Evolutionary conservation across 2,888 invertebrate genomes (phyloP), one percentile per base, ranked within the genome.

Genomic region (Spisula subtruncata): DNA sequence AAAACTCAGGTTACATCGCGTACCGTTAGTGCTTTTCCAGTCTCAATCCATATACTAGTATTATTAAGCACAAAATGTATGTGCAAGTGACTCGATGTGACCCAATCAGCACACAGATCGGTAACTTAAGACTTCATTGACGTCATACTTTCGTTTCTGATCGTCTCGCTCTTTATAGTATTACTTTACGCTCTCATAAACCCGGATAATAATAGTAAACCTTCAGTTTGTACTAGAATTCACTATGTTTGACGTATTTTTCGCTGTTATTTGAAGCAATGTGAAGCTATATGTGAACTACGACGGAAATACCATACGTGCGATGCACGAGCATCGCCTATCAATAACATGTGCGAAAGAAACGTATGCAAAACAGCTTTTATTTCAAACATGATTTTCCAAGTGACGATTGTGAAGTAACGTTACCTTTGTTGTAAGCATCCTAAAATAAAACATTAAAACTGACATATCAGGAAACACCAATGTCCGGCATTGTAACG

Each of bases 131-230:
- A 32, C 16, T 32, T 32, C 14, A 75, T 75, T 75, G 75, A 75
- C 75, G 75, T 75, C 75, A 75, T 75, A 75, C 75, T 32, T 35
- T 60, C 75, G 35, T 35, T 75, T 66, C 25, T 66, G 60, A 66
- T 66, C 60, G 0, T 4, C 25, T 66, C 2, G 10, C 25, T 66
- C 8, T 66, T 25, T n/a, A 66, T 25, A 8, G 25, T 66, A 25
- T 66, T n/a, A 66, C 25, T 66, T 66, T 8, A 66, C 25, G 60
- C 60, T 6, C 60, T 66, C n/a, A 25, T 66, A 60, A 66, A 25
- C n/a, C 60, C 4, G 25, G 1, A n/a, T 1, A 66, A 25, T 25
- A 66, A n/a, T n/a, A n/a, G 8, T 66, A 66, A 66, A 66, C n/a
- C 2, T 41, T 41, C 4, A 5, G 41, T 41, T 41, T 41, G 41